Conservation (phyloP, 2,113 vertebrate species). For the Syrrhaptes paradoxus region DNA sequence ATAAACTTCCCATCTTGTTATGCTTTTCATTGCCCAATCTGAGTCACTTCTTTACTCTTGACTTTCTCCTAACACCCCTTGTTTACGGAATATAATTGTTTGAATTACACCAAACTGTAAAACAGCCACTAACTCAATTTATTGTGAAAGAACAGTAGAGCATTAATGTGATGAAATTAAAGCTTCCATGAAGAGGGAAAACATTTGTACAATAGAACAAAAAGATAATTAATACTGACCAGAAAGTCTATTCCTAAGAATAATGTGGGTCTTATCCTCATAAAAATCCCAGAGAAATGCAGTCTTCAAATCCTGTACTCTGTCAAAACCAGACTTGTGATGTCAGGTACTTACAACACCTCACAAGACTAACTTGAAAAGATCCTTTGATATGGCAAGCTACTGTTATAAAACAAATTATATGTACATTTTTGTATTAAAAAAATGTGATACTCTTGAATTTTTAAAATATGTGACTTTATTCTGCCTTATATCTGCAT, state of each 20-base stretch:
- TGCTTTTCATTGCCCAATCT: not conserved
- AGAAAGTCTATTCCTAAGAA: not conserved
- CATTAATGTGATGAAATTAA: not conserved
- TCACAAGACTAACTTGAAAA: not conserved
- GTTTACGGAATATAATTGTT: not conserved
- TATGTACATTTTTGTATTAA: not conserved
- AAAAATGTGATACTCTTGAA: not conserved
- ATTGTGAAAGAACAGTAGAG: not conserved
- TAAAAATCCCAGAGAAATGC: not conserved
- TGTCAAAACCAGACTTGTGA: not conserved
- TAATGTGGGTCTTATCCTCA: not conserved
- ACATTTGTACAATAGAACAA: not conserved
- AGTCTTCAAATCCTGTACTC: not conserved
- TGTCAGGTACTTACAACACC: not conserved
- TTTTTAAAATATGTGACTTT: not conserved
- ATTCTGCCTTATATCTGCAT: not conserved
- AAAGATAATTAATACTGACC: not conserved
- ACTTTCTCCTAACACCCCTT: not conserved
- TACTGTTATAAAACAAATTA: not conserved
- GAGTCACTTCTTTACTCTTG: not conserved
- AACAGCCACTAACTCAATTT: not conserved
- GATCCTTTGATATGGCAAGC: not conserved
- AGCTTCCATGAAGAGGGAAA: not conserved
- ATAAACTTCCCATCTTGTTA: not conserved
- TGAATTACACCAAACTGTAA: slow-evolving; percentile 10